Evolutionary conservation across 2,888 invertebrate genomes (phyloP), one percentile per base, ranked within the genome.

Genomic region (Dryobotodes eremita): DNA sequence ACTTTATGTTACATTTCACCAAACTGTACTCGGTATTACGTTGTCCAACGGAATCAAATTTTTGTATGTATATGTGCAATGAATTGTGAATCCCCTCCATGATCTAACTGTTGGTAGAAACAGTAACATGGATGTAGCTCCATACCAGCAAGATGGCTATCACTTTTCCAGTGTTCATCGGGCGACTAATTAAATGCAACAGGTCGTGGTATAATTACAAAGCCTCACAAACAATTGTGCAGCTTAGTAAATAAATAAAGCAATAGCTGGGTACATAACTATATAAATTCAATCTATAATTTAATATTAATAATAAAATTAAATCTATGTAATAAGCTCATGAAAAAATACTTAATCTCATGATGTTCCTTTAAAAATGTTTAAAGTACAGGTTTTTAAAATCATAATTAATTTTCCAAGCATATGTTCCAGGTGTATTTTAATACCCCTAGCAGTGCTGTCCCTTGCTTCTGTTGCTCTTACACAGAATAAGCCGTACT

Each of bases 381-480:
- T 23, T 6, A 0, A 15, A n/a, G n/a, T n/a, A n/a, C n/a, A n/a
- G n/a, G n/a, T n/a, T 66, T 75, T 23, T 31, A 48, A 10, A 7
- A 17, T 36, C 23, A 20, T 4, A 46, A 48, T 36, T 76, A 50
- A 75, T 42, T 26, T 61, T 55, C 8, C 5, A 50, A 65, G 1
- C 57, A n/a, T 62, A 26, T 59, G 2, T 85, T 82, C 10, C 73
- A 83, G 80, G 69, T 70, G 36, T 26, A 73, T 76, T 71, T 50
- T 77, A 15, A n/a, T 79, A 61, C 5, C 53, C 10, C 13, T 86
- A 31, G 69, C 57, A 10, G 4, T 81, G 4, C 23, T 88, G 2
- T 64, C 42, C 36, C 66, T 36, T 17, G 42, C 36, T 66, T 61
- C 69, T 42, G 20, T n/a, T 15, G 66, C 17, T 53, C 42, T 46